These are phyloP conservation scores for Rattus rattus DNA, from an alignment of 2,113 vertebrate species.

Conservation along the genomic window DNA sequence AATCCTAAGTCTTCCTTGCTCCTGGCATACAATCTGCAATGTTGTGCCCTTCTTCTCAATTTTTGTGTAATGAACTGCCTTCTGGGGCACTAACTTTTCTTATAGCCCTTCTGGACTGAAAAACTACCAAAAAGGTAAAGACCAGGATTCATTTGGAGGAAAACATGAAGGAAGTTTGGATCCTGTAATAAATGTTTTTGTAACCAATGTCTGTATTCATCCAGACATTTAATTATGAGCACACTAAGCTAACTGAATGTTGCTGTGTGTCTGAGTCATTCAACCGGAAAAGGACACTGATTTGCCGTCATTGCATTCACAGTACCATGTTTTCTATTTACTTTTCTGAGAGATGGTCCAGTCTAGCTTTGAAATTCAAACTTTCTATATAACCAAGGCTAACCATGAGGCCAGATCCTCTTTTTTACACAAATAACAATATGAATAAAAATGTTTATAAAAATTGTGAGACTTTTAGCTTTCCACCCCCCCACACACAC, in stretches of 20 bases:
- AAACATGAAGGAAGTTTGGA: not conserved
- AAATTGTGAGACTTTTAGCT: not conserved
- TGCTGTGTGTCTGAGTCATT: not conserved
- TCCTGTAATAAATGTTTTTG: not conserved
- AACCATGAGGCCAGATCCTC: not conserved
- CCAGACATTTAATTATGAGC: not conserved
- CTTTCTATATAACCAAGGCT: not conserved
- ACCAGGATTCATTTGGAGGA: not conserved
- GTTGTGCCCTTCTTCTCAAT: not conserved
- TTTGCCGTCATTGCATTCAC: too few relatives aligned
- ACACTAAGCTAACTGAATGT: not conserved
- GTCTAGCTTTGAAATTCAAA: not conserved
- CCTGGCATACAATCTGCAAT: not conserved
- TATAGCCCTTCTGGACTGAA: not conserved
- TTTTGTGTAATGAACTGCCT: not conserved
- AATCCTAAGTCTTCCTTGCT: not conserved
- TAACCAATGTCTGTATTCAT: not conserved
- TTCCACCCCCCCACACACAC: not conserved
- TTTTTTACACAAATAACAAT: not conserved
- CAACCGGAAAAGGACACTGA: too few relatives aligned
- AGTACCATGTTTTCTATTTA: not conserved
- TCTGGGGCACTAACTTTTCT: not conserved
- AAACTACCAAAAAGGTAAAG: not conserved
- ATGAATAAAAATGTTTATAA: not conserved
- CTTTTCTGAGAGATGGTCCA: too few relatives aligned